Conservation (phyloP, 2,888 invertebrate genomes). For the Diarsia mendica region DNA sequence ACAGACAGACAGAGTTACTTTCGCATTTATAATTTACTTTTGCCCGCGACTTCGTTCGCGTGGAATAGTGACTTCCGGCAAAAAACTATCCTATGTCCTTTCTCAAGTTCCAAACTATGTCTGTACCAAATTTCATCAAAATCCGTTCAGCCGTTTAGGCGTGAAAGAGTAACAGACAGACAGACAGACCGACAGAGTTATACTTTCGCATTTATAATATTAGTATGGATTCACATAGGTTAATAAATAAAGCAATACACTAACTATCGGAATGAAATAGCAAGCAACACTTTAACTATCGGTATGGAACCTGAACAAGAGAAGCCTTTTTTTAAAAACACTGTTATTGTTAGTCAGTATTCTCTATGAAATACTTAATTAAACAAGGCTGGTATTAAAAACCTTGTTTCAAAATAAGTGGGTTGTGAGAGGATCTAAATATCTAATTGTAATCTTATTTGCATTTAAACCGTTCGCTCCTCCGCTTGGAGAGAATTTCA, state of each 20-base stretch:
- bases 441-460: slow-evolving; percentile 83
- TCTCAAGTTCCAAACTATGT: too few relatives aligned
- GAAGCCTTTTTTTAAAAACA: slow-evolving; percentile 46
- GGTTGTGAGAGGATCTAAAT: slow-evolving; percentile 77
- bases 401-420: slow-evolving; percentile 76
- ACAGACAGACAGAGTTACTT: too few relatives aligned
- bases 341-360: slow-evolving; percentile 51
- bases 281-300: background rate
- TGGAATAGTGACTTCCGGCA: too few relatives aligned
- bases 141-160: too few relatives aligned
- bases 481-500: slow-evolving; percentile 69
- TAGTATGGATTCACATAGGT: too few relatives aligned
- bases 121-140: too few relatives aligned
- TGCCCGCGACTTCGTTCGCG: too few relatives aligned
- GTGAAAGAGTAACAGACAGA: too few relatives aligned
- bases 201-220: too few relatives aligned
- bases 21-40: too few relatives aligned
- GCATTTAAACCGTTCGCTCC: slow-evolving; percentile 78
- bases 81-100: too few relatives aligned
- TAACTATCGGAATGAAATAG: background rate
- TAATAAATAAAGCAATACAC: background rate
- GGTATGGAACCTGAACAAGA: slow-evolving; percentile 5
- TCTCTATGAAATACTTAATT: slow-evolving; percentile 72
- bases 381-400: slow-evolving; percentile 74
- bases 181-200: too few relatives aligned